Evolutionary conservation across 2,113 vertebrate genomes (phyloP).

Genomic region (Grammomys surdaster): DNA sequence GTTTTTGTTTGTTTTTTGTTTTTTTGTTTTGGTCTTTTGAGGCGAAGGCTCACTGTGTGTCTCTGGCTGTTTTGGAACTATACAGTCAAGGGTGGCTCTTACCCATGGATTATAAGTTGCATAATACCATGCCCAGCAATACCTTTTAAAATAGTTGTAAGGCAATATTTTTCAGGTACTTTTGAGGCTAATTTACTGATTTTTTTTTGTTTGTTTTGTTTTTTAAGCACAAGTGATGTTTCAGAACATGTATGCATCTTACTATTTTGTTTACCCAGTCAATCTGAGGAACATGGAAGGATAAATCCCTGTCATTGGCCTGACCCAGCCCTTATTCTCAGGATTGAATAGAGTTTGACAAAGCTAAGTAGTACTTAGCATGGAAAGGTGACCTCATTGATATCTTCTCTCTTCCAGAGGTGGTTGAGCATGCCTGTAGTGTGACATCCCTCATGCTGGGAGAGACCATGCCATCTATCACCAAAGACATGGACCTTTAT

Average conservation of each 20-base stretch:
- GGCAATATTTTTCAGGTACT: conserved; percentile 33
- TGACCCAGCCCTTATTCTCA: background rate
- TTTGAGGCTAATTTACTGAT: background rate
- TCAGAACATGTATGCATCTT: background rate
- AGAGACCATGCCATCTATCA: conserved; percentile 97
- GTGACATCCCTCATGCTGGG: conserved; percentile 97
- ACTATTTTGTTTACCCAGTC: background rate
- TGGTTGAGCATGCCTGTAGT: conserved; percentile 97
- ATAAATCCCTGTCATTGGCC: background rate
- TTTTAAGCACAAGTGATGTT: conserved; percentile 38
- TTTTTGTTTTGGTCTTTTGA: background rate
- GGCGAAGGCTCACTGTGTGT: background rate
- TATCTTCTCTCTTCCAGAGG: conserved; percentile 90
- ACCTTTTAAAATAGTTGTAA: conserved; percentile 27
- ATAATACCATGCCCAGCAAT: background rate
- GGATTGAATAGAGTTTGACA: background rate
- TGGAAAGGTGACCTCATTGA: background rate
- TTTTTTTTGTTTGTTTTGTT: background rate
- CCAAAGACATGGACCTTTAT: conserved; percentile 98
- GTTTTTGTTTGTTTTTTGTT: background rate
- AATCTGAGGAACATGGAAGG: conserved; percentile 13
- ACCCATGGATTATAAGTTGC: background rate
- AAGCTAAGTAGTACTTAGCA: background rate
- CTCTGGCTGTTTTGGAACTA: background rate
- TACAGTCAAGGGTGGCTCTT: background rate